Conservation (phyloP, 2,888 invertebrate species). For the Aphrophora alni region DNA sequence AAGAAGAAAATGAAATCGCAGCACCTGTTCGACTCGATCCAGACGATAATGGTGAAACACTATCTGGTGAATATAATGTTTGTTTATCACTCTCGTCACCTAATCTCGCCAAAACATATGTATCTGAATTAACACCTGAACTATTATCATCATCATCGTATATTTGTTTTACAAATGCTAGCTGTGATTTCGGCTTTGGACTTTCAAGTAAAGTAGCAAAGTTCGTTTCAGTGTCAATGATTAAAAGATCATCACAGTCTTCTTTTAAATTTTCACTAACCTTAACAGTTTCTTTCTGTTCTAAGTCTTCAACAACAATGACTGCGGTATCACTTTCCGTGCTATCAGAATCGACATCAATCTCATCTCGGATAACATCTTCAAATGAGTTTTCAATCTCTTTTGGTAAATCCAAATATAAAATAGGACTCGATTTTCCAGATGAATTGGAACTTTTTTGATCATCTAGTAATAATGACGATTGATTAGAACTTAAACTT, state of each 20-base stretch:
- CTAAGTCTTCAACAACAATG: conserved; percentile 56
- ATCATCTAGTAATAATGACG: conserved; percentile 47
- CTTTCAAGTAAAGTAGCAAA: conserved; percentile 58
- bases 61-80: conserved; percentile 41
- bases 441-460: conserved; percentile 37
- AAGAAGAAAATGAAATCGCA: conserved; percentile 44
- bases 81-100: conserved; percentile 29
- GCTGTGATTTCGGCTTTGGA: conserved; percentile 50
- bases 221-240: conserved; percentile 61
- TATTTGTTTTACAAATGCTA: conserved; percentile 50
- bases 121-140: conserved; percentile 42
- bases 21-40: conserved; percentile 36
- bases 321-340: conserved; percentile 46
- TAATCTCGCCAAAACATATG: conserved; percentile 38
- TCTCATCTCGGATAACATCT: conserved; percentile 49
- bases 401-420: conserved; percentile 46
- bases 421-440: conserved; percentile 47
- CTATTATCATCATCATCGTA: conserved; percentile 27
- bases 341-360: conserved; percentile 47
- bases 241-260: conserved; percentile 57
- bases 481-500: conserved; percentile 49
- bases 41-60: conserved; percentile 44
- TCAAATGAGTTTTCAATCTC: conserved; percentile 40
- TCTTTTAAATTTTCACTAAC: conserved; percentile 42
- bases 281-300: conserved; percentile 49